Base-by-base conservation (phyloP, 37 sponge, comb jelly and placozoan species). In the Amphimedon queenslandica region DNA sequence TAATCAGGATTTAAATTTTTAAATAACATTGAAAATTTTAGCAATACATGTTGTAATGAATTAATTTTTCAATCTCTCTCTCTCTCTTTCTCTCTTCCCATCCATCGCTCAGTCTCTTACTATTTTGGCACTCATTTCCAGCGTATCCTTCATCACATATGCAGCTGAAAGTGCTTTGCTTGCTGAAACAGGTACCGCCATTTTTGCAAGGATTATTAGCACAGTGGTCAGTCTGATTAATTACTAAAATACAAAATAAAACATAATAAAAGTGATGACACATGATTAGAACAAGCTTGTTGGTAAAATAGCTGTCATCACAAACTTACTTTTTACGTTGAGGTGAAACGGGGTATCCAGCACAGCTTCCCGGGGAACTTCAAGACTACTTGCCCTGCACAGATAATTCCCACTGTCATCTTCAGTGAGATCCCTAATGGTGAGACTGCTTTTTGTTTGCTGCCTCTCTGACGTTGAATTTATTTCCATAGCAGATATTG, bases 131-230 rank as follows among this genome's bases (percentile, higher is more conserved):
- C 4, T 31, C 30, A 4, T 40, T 30, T 1, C 81, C 81, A 42
- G 29, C 71, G 42, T 61, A 80, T 11, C 66, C 66, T 20, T 0
- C 43, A 0, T 10, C 18, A 65, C 81, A 80, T 1, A 18, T 53
- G 33, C 81, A 80, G 42, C 37, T 72, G 33, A 41, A 65, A 3
- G 72, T 64, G 29, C 27, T 38, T 8, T 31, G 33, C 51, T n/a
- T 38, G 51, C 24, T 58, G n/a, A 33, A 13, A 40, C 81, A 80
- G 24, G 53, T 57, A 3, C 73, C 81, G 6, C 66, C 66, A 53
- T 80, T 80, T 64, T 21, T 34, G 56, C 81, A 79, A 5, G 72
- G 80, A 42, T 39, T 61, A 13, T 13, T 47, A 47, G 51, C 51
- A 47, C 51, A 47, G 55, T 53, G 37, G 40, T 80, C 36, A 13